Base-by-base conservation (phyloP, 2,888 invertebrate genomes). In the Coronaproctus castanopsis region DNA sequence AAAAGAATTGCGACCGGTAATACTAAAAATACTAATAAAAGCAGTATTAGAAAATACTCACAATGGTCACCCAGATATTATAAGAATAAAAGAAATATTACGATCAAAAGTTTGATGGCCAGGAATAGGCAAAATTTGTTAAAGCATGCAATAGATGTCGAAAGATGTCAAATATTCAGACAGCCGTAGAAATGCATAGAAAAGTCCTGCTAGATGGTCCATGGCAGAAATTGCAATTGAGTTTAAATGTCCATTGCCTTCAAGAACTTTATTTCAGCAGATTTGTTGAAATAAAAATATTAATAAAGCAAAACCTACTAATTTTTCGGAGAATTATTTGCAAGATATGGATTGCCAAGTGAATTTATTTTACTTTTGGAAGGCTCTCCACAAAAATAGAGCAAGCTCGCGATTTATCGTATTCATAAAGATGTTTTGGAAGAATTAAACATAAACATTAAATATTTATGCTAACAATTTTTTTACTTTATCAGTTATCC, bases 31-130 rank as follows among this genome's bases (percentile, higher is more conserved):
- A 2, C 19, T 58, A 3, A 21, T 21, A 5, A 5, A 53, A 8
- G n/a, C 1, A 20, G 56, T 61, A 3, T 24, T 59, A 2, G 20
- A 56, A 19, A 51, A 52, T 54, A 59, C 59, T 2, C 62, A 57
- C 54, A 55, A 59, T 57, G 62, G 62, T 3, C 62, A 62, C 52
- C 59, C 56, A 19, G 62, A 59, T 3, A 59, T 59, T 49, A 48
- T 51, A 10, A 54, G 49, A 24, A 62, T 56, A 23, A n/a, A n/a
- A n/a, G n/a, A 62, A 59, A 36, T 2, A 8, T 59, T 19, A 24
- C 52, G 18, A 36, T 36, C 36, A 14, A 36, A 62, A 51, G 57
- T 62, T 2, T 59, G 55, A 57, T 62, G 59, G 59, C 54, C 59
- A 20, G 24, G 49, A 2, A 51, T 59, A 19, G 57, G 36, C 5